A percentile compares a stretch with the other conserved stretches of the same genome.
Conservation (phyloP, 2,113 vertebrate species). For the Choloepus hoffmanni region DNA sequence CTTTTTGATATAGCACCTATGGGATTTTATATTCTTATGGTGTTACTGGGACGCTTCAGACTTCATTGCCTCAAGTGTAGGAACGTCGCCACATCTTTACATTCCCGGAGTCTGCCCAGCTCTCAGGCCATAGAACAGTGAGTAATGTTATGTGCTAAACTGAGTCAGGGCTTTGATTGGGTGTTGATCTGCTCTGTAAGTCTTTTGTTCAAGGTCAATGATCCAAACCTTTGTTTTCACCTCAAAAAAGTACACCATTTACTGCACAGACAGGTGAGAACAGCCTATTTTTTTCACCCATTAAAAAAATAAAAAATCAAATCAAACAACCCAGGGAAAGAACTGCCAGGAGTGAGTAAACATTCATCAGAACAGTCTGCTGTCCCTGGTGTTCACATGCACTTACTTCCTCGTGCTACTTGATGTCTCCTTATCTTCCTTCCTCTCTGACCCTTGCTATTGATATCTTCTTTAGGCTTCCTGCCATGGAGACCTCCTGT, state of each 20-base stretch:
- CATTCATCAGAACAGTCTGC: neutral
- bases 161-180: neutral
- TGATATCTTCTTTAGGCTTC: neutral
- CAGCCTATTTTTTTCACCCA: neutral
- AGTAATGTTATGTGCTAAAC: neutral
- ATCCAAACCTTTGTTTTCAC: neutral
- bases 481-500: neutral
- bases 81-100: fast-evolving
- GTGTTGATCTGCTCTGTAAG: neutral
- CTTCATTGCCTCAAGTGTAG: neutral
- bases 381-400: neutral
- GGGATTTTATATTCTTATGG: neutral
- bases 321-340: neutral
- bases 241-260: neutral
- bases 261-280: neutral
- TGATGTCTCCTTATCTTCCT: neutral
- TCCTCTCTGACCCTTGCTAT: neutral
- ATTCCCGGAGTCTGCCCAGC: fast-evolving
- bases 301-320: neutral
- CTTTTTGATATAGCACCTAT: neutral
- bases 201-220: neutral
- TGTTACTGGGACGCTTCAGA: neutral
- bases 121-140: fast-evolving
- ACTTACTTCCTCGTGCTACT: neutral
- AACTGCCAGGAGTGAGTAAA: neutral